Base-by-base conservation (phyloP, 2,113 vertebrate genomes). In the Hippolais icterina region DNA sequence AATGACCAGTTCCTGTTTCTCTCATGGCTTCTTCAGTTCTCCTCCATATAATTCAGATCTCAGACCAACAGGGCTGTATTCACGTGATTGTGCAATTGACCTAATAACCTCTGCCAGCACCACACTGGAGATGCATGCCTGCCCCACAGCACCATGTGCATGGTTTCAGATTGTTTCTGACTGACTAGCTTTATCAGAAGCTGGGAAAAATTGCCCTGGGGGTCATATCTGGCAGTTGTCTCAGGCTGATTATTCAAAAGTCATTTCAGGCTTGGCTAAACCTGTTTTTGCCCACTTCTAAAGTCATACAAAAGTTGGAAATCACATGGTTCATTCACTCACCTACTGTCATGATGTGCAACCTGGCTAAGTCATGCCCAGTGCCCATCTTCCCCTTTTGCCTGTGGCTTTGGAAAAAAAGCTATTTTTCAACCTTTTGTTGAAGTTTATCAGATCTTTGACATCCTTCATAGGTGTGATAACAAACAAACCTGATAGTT, bases 161-260 rank as follows among this genome's bases (percentile, higher is more conserved):
- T 65, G 0, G 0, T 25, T 69, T 49, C 72, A 56, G 64, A 6
- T 33, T 0, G 0, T 85, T 74, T 81, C 64, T n/a, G 6, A 6
- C 64, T 12, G 33, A 27, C 50, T 23, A 9, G 68, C 29, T 22
- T 61, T 37, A 33, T 41, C 15, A 41, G 76, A 25, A 61, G 10
- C 13, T 0, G 0, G 22, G 25, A 18, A 49, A 7, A 92, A 63
- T 50, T 1, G 0, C 69, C 72, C 15, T 22, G 69, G 6, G 29
- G 23, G 23, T 52, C 39, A 18, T 21, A 35, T 49, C 54, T 87
- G 28, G 54, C 18, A 3, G 24, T 80, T 60, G 12, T 61, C 66
- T 56, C 24, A 7, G 22, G 35, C 14, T 87, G 76, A 25, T 72
- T 77, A 61, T 50, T 63, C 33, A 83, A 49, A 90, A 0, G 0